These are phyloP conservation scores for Lacerta viridis DNA, from an alignment of 2,797 vertebrate species.

Conservation along the genomic window DNA sequence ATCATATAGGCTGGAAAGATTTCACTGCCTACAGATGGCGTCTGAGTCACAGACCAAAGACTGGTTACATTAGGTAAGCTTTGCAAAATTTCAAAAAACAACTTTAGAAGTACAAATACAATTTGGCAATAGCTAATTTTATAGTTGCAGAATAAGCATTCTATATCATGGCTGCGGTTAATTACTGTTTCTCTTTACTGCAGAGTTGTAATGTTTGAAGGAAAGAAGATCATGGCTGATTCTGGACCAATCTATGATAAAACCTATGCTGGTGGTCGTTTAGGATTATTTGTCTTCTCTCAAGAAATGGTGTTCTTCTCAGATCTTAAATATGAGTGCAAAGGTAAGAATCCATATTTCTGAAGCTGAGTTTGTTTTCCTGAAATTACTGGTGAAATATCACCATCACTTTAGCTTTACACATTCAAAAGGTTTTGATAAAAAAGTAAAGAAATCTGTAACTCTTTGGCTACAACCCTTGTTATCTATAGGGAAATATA, in stretches of 20 bases:
- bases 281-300: conserved; percentile 98
- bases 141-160: not conserved
- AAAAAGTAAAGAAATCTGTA: not conserved
- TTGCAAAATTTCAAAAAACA: not conserved
- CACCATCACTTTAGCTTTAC: not conserved
- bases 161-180: not conserved
- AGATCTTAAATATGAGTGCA: conserved; percentile 98
- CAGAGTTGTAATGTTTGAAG: conserved; percentile 98
- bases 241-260: conserved; percentile 97
- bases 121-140: conserved; percentile 12
- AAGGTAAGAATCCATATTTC: conserved; percentile 85
- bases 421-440: not conserved
- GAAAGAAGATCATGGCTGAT: conserved; percentile 99
- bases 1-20: conserved; percentile 98
- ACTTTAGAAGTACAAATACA: not conserved
- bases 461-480: not conserved
- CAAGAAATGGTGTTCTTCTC: conserved; percentile 99
- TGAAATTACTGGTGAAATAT: not conserved
- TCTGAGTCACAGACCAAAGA: conserved; percentile 96
- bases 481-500: not conserved
- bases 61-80: conserved; percentile 93
- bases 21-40: conserved; percentile 99
- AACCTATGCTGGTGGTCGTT: conserved; percentile 95
- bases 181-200: conserved; percentile 40
- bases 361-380: not conserved